Evolutionary conservation across 2,113 vertebrate species (phyloP).

Genomic region (Ammospiza nelsoni): DNA sequence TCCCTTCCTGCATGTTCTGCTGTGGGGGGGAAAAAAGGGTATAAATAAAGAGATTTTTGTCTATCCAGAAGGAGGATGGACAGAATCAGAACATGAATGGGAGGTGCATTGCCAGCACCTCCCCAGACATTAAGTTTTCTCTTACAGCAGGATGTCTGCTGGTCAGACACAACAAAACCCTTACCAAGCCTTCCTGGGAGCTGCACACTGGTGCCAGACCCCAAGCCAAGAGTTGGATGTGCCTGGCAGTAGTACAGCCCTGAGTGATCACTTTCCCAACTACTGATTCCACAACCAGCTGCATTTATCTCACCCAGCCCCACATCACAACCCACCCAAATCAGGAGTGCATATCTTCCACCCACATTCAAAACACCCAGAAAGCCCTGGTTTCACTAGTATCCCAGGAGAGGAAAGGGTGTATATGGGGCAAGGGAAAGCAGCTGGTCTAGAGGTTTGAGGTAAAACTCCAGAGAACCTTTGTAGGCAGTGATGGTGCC

Average conservation of each 20-base stretch:
- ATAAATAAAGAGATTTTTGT: neutral
- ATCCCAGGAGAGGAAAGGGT: neutral
- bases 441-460: neutral
- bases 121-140: neutral
- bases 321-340: neutral
- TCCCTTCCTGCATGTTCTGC: neutral
- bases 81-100: neutral
- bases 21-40: fast-evolving
- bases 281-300: neutral
- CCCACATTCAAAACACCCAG: neutral
- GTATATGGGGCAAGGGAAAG: neutral
- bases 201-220: neutral
- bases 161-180: neutral
- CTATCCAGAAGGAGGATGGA: neutral
- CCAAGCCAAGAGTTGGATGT: neutral
- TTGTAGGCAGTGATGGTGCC: neutral
- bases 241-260: neutral
- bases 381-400: neutral
- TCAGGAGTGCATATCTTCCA: neutral
- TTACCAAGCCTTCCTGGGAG: neutral
- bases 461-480: neutral
- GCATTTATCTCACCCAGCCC: neutral
- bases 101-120: neutral
- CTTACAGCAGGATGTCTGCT: neutral
- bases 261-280: neutral